These are phyloP conservation scores for Drosophila ustulata DNA, from an alignment of 2,888 invertebrate species.

Conservation along the genomic window DNA sequence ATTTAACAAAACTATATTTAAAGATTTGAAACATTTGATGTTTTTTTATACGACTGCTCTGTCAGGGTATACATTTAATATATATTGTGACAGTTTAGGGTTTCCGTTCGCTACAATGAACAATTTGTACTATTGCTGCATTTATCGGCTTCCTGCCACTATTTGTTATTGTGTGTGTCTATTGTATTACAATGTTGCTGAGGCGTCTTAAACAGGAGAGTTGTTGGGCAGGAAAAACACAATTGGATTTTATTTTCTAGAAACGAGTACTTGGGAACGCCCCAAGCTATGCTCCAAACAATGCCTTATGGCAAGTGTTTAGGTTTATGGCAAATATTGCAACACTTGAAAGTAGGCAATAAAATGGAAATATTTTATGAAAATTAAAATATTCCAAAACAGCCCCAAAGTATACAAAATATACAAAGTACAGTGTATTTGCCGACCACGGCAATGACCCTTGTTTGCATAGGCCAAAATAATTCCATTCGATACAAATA, in stretches of 20 bases:
- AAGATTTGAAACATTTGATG: neutral
- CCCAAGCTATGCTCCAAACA: conserved; percentile 19
- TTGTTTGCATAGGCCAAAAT: conserved; percentile 16
- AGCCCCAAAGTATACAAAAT: conserved; percentile 33
- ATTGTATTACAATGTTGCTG: neutral
- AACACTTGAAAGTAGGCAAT: conserved; percentile 20
- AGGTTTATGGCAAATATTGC: conserved; percentile 21
- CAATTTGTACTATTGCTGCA: neutral
- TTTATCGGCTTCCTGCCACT: neutral
- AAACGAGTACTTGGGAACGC: conserved; percentile 2
- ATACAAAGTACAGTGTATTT: conserved; percentile 33
- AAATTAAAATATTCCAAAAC: conserved; percentile 5
- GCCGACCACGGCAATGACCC: conserved; percentile 13
- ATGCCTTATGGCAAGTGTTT: conserved; percentile 20
- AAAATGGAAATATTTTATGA: conserved; percentile 10
- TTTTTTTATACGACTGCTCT: neutral
- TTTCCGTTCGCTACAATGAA: neutral
- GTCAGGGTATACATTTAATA: neutral
- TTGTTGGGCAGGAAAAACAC: neutral
- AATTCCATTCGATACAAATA: conserved; percentile 15
- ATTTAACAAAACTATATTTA: conserved; percentile 12
- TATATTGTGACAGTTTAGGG: neutral
- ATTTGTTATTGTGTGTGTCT: neutral
- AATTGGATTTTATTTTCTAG: conserved; percentile 7
- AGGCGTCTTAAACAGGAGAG: conserved; percentile 1